A percentile compares a stretch with the other conserved stretches of the same genome.
These are phyloP conservation scores for Poeciliopsis turrubarensis DNA, from an alignment of 2,113 vertebrate genomes.

Conservation along the genomic window DNA sequence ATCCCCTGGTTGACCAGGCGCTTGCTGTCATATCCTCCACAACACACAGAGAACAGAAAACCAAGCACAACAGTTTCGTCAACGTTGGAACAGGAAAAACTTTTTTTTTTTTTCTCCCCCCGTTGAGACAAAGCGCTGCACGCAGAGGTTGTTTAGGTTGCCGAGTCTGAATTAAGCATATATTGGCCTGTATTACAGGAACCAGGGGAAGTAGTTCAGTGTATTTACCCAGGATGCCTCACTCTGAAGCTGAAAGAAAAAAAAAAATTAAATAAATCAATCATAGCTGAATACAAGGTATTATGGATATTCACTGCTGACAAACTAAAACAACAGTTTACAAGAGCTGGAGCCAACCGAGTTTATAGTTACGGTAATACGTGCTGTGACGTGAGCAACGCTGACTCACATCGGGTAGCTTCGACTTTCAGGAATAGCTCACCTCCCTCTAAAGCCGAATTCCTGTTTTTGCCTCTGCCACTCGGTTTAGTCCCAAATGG, in stretches of 20 bases:
- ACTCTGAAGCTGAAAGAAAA: constrained; percentile 29
- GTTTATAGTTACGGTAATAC: background rate
- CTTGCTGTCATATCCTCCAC: constrained; percentile 34
- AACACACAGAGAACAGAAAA: constrained; percentile 18
- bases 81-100: constrained; percentile 19
- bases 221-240: constrained; percentile 29
- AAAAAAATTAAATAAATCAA: background rate
- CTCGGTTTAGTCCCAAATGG: constrained; percentile 65
- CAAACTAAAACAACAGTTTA: constrained; percentile 21
- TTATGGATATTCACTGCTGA: constrained; percentile 1
- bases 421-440: constrained; percentile 57
- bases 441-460: constrained; percentile 45
- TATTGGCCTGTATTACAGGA: constrained; percentile 79
- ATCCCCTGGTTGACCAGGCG: constrained; percentile 51
- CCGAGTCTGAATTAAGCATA: constrained; percentile 77
- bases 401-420: constrained; percentile 24
- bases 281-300: background rate
- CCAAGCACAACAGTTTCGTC: constrained; percentile 33
- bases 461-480: constrained; percentile 53
- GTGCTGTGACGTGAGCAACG: background rate
- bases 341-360: background rate
- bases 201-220: constrained; percentile 64
- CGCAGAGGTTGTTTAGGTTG: constrained; percentile 49
- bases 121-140: constrained; percentile 56
- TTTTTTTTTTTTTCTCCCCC: background rate